Evolutionary conservation across 2,797 vertebrate species (phyloP), one percentile per base, ranked within the genome.

Genomic region (Cryptoblepharus egeriae): DNA sequence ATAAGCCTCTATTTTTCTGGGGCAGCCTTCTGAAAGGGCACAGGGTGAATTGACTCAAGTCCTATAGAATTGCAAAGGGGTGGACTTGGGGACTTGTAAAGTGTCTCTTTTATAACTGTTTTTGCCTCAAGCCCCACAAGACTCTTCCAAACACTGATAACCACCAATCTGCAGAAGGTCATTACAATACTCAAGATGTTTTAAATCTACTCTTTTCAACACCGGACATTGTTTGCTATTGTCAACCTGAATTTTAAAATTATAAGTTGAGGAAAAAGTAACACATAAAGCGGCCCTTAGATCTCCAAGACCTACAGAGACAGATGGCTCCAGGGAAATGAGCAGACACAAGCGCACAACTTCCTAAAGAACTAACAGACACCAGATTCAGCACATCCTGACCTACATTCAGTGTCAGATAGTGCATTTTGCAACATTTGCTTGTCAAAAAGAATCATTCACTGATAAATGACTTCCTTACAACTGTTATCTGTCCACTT

Each of bases 371-470:
- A 68, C 64, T 16, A 63, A 60, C 9, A 70, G 52, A 73, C 64
- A 70, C 42, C 63, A 82, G 63, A 70, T 79, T 39, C 70, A 22
- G 82, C 61, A 26, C 71, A 73, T 35, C 49, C 76, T 82, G 70
- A 82, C 75, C 80, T 79, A 82, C 58, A 82, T 82, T 86, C 42
- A 60, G 32, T 28, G 57, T 57, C 79, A 58, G 24, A 73, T 16
- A 30, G 20, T 68, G 68, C 28, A 39, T 78, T 70, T 74, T 57
- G 58, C 42, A 70, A 85, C 73, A 71, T 69, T 76, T 85, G 72
- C 73, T 65, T 81, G 83, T 81, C 60, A 79, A 42, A 84, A 78
- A 78, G 45, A 67, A 60, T 74, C 52, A 67, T 77, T 67, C 61
- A 60, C 52, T 74, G 70, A 68, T 67, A 74, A 84, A 74, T 79